Percentiles rank a stretch among this genome's conserved stretches.
phyloP scores from a whole-genome alignment of 2,113 vertebrate species.

The Promerops cafer region DNA sequence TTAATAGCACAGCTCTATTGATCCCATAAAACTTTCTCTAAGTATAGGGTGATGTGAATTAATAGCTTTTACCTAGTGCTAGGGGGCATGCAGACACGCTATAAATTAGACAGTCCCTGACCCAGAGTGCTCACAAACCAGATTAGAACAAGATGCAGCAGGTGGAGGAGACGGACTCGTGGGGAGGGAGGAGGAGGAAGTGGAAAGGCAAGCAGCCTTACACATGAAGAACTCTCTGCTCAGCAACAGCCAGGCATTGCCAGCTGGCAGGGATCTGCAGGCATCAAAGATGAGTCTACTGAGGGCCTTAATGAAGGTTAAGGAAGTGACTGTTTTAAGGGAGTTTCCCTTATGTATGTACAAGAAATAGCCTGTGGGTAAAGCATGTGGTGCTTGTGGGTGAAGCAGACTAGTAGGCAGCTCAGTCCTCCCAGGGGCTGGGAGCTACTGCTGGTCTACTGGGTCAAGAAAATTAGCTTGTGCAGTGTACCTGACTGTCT shows the following conservation, averaged over 20 bases:
- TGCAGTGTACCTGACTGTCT: neutral
- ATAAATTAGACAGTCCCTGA: slow-evolving; percentile 53
- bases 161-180: slow-evolving; percentile 49
- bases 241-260: slow-evolving; percentile 16
- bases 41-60: slow-evolving; percentile 30
- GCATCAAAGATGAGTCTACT: slow-evolving; percentile 37
- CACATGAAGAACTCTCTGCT: slow-evolving; percentile 36
- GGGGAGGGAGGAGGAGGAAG: slow-evolving; percentile 56
- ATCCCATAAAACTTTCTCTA: slow-evolving; percentile 42
- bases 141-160: slow-evolving; percentile 58
- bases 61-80: slow-evolving; percentile 36
- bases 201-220: neutral
- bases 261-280: slow-evolving; percentile 39
- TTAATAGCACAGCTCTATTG: slow-evolving; percentile 29
- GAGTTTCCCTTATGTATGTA: slow-evolving; percentile 45
- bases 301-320: neutral
- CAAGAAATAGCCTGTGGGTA: slow-evolving; percentile 17
- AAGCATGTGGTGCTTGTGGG: neutral
- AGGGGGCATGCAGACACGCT: slow-evolving; percentile 37
- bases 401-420: neutral
- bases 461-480: neutral
- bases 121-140: slow-evolving; percentile 46
- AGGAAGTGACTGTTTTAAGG: slow-evolving; percentile 42
- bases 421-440: neutral
- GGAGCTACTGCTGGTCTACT: neutral